Evolutionary conservation across 2,888 invertebrate genomes (phyloP).

Genomic region (Crepidodera aurea): DNA sequence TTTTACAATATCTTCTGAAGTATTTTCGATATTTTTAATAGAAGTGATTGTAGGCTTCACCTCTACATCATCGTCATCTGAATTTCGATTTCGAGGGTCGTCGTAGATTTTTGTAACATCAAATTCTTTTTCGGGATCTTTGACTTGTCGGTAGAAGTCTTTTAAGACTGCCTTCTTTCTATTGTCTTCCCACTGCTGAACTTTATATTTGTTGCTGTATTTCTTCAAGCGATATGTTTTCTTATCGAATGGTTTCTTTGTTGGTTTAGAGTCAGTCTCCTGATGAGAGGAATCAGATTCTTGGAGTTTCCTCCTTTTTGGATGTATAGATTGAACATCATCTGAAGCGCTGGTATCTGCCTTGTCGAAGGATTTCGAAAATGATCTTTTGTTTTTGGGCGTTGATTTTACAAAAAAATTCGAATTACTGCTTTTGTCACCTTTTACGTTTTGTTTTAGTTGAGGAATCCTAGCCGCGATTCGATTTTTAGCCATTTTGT

Average conservation of each 20-base stretch:
- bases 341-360: background rate
- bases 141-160: slow-evolving; percentile 67
- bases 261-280: slow-evolving; percentile 2
- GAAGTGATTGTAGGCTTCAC: slow-evolving; percentile 31
- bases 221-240: slow-evolving; percentile 72
- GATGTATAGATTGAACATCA: slow-evolving; percentile 1
- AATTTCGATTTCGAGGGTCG: slow-evolving; percentile 44
- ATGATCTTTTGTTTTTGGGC: background rate
- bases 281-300: background rate
- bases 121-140: slow-evolving; percentile 59
- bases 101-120: slow-evolving; percentile 65
- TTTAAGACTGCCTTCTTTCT: slow-evolving; percentile 67
- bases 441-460: background rate
- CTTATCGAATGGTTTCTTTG: slow-evolving; percentile 72
- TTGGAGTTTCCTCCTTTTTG: no score
- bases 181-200: slow-evolving; percentile 74
- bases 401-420: slow-evolving; percentile 6
- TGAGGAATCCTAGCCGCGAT: background rate
- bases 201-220: slow-evolving; percentile 75
- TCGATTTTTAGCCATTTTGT: slow-evolving; percentile 32
- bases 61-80: slow-evolving; percentile 29
- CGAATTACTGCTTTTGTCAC: background rate
- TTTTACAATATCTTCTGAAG: slow-evolving; percentile 2
- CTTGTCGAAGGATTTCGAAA: slow-evolving; percentile 21
- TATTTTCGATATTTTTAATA: slow-evolving; percentile 1